Evolutionary conservation across 2,888 invertebrate species (phyloP), one percentile per base, ranked within the genome.

Genomic region (Scaptodrosophila latifasciaeformis): DNA sequence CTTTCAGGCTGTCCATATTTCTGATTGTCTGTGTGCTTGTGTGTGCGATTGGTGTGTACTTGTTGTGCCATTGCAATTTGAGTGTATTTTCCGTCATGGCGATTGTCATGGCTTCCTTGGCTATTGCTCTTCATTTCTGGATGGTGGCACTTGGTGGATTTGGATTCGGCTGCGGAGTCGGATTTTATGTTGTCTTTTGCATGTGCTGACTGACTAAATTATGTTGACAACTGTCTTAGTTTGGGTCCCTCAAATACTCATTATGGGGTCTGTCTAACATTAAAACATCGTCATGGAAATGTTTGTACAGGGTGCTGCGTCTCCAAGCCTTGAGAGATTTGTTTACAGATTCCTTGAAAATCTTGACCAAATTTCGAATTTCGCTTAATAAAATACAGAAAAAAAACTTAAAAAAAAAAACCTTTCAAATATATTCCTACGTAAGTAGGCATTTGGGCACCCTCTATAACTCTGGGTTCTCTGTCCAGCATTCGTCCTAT

Each of bases 151-250:
- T n/a, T n/a, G n/a, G n/a, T n/a, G n/a, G n/a, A n/a, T n/a, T n/a
- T n/a, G n/a, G n/a, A n/a, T n/a, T n/a, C n/a, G n/a, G n/a, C n/a
- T n/a, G n/a, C n/a, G n/a, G n/a, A n/a, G n/a, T n/a, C n/a, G n/a
- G n/a, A n/a, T n/a, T n/a, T n/a, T n/a, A n/a, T n/a, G n/a, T n/a
- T n/a, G 15, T 58, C 61, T 13, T 17, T 17, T 80, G 80, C 77
- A 72, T 79, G 80, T 71, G 80, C 74, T n/a, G n/a, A n/a, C n/a
- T n/a, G n/a, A n/a, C 74, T 80, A 82, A 81, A 72, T 83, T 81
- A 81, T 81, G 80, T 75, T 81, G 83, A 83, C 81, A 82, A 70
- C 80, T 81, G 67, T 79, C 76, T 67, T 70, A 64, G 67, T 68
- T 65, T 49, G 59, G 59, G 72, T 74, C n/a, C 78, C 74, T 82